These are phyloP conservation scores for Anguilla anguilla DNA, from an alignment of 2,797 vertebrate genomes.

Conservation along the genomic window DNA sequence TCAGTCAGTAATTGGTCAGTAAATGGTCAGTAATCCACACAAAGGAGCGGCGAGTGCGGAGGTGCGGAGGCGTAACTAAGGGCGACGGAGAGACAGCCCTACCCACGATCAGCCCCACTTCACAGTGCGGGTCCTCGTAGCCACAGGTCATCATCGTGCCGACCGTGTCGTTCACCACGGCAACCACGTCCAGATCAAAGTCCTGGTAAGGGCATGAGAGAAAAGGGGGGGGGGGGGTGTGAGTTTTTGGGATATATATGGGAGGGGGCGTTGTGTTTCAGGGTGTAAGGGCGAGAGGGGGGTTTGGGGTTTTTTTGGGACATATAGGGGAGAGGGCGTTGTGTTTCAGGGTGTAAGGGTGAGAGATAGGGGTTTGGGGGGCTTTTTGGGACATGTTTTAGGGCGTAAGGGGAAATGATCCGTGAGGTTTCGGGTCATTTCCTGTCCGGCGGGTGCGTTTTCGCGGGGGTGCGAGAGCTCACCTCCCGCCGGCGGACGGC, in stretches of 20 bases:
- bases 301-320: no score
- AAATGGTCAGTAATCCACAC: no score
- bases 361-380: no score
- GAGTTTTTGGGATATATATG: not conserved
- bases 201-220: constrained; percentile 70
- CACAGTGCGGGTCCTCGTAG: constrained; percentile 89
- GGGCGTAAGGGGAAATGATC: no score
- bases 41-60: no score
- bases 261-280: no score
- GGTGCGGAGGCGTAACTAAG: no score
- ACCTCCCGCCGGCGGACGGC: constrained; percentile 86
- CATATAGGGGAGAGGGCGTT: no score
- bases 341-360: no score
- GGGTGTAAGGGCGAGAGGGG: no score
- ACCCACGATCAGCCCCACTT: constrained; percentile 96
- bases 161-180: constrained; percentile 94
- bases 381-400: no score
- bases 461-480: constrained; percentile 19
- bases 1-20: no score
- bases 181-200: constrained; percentile 92
- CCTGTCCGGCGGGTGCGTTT: not conserved
- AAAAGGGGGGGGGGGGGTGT: not conserved
- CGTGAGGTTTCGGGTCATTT: not conserved
- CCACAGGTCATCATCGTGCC: constrained; percentile 98
- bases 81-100: constrained; percentile 50